phyloP scores from a whole-genome alignment of 2,888 invertebrate genomes.

The Lithophane ornitopus region DNA sequence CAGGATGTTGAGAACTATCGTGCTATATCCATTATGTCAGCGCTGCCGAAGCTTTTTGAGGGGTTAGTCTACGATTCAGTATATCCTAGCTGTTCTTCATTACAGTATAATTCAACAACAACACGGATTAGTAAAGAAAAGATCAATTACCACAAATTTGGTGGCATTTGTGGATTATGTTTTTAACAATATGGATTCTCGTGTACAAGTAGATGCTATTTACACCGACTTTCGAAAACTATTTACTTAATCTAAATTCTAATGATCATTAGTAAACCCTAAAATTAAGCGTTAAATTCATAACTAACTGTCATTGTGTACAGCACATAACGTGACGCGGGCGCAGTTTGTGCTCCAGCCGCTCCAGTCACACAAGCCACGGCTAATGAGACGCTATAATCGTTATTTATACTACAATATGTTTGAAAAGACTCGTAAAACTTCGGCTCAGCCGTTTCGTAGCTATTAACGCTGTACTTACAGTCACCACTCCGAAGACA shows the following conservation, averaged over 20 bases:
- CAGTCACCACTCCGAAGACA: conserved; percentile 37
- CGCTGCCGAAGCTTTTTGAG: too few species aligned
- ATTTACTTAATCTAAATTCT: conserved; percentile 1
- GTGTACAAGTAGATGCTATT: too few species aligned
- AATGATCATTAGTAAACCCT: conserved; percentile 10
- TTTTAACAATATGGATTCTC: not conserved
- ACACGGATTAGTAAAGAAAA: not conserved
- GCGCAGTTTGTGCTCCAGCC: conserved; percentile 7
- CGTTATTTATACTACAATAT: conserved; percentile 55
- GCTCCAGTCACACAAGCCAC: conserved; percentile 22
- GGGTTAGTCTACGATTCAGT: too few species aligned
- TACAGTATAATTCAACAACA: not conserved
- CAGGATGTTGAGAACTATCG: not conserved
- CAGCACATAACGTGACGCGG: conserved; percentile 11
- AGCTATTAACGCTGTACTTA: conserved; percentile 48
- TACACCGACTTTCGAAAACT: not conserved
- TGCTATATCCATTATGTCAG: not conserved
- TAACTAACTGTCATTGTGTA: conserved; percentile 20
- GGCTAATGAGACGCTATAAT: conserved; percentile 54
- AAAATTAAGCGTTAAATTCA: not conserved
- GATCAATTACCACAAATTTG: not conserved
- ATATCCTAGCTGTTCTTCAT: too few species aligned
- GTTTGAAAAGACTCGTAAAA: conserved; percentile 53
- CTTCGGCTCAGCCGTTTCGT: conserved; percentile 23
- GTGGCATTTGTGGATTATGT: not conserved